Evolutionary conservation across 2,113 vertebrate genomes (phyloP), one percentile per base, ranked within the genome.

Genomic region (Syngnathus scovelli): DNA sequence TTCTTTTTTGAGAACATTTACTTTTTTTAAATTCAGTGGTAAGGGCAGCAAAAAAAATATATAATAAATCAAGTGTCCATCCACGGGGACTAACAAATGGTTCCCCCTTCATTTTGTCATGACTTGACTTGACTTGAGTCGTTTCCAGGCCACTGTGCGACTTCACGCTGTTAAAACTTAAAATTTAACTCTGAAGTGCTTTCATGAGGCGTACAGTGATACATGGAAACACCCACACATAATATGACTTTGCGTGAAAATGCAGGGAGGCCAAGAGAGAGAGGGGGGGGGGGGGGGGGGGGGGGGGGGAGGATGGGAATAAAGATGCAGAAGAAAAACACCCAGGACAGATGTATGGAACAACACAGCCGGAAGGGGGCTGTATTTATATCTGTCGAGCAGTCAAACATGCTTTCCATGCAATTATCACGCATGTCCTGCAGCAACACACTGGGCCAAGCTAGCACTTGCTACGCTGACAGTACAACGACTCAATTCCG

Each of bases 381-480:
- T 73, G 60, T 56, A 75, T 71, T 64, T 68, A 52, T 66, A 49
- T 77, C 71, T 77, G 56, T 65, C 27, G 21, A 37, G 67, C 58
- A 44, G 61, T 43, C 44, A 39, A 71, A 69, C 52, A 56, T 48
- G 44, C 23, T 66, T 69, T 61, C 61, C 39, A 61, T 68, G 64
- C 39, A 66, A 21, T 81, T 79, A 77, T 76, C 69, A 77, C 59
- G 38, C 60, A 68, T 78, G 66, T 81, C 79, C 75, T 51, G 7
- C 10, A 78, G 79, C 39, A 71, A 55, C 70, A 79, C 71, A 70
- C 27, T 66, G 77, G 77, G 48, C 72, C 63, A 71, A 76, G 58
- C 71, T 71, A 41, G 46, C 15, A 11, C 60, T 12, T 23, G 66
- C 62, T 9, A 43, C 49, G 51, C 66, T 66, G 70, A 74, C 63